These are phyloP conservation scores for Dipodomys spectabilis DNA, from an alignment of 2,113 vertebrate species.

Conservation along the genomic window DNA sequence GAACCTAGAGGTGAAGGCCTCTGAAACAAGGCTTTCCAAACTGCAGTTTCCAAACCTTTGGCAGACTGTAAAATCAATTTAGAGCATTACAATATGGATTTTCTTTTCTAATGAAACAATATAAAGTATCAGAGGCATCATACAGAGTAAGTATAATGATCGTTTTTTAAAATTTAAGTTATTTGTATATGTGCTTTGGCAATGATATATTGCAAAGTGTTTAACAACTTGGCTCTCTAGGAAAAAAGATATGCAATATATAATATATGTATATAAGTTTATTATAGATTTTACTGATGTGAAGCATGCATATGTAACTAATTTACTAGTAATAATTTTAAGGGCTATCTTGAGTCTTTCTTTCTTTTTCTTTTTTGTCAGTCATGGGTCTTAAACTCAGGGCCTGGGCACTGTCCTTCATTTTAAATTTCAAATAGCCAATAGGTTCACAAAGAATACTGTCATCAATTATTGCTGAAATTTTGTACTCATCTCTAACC, in stretches of 20 bases:
- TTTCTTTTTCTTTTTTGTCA: too few relatives aligned
- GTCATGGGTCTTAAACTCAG: too few relatives aligned
- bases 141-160: neutral
- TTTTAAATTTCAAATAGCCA: neutral
- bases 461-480: slow-evolving; percentile 26
- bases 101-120: slow-evolving; percentile 13
- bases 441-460: slow-evolving; percentile 19
- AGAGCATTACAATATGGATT: neutral
- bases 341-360: too few relatives aligned
- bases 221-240: slow-evolving; percentile 8
- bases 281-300: slow-evolving; percentile 32
- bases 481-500: neutral
- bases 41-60: neutral
- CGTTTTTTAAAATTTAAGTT: neutral
- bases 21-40: neutral
- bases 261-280: neutral
- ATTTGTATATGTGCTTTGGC: neutral
- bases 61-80: neutral
- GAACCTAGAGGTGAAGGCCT: neutral
- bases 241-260: neutral
- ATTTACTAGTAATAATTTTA: slow-evolving; percentile 16
- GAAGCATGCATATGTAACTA: neutral
- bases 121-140: slow-evolving; percentile 4
- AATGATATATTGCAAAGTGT: neutral
- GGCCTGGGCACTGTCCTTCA: neutral